Evolutionary conservation across 2,888 invertebrate species (phyloP).

Genomic region (Drepana falcataria): DNA sequence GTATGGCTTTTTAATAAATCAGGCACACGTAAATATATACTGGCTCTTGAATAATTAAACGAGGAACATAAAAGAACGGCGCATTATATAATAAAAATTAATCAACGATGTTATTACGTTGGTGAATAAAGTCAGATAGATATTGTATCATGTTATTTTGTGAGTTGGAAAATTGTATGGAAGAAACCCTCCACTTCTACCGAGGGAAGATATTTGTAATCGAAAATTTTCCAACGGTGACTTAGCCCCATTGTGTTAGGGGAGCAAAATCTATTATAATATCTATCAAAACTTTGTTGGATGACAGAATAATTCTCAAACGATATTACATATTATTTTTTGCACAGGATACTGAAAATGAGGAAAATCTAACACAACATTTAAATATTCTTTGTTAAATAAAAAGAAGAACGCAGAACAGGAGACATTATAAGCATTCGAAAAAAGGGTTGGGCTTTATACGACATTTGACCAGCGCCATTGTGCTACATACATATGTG

Average conservation of each 20-base stretch:
- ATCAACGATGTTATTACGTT: neutral
- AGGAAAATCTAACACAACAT: too few species aligned
- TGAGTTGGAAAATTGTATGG: slow-evolving; percentile 30
- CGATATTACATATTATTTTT: neutral
- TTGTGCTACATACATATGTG: slow-evolving; percentile 17
- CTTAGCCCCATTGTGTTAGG: slow-evolving; percentile 27
- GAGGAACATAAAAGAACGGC: neutral
- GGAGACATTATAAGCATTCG: neutral
- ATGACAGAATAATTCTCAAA: slow-evolving; percentile 15
- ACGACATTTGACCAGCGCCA: slow-evolving; percentile 4
- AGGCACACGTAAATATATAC: too few species aligned
- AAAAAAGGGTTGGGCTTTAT: slow-evolving; percentile 5
- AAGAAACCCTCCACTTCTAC: slow-evolving; percentile 22
- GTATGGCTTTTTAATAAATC: too few species aligned
- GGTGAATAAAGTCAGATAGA: neutral
- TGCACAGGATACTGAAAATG: too few species aligned
- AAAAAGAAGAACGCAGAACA: too few species aligned
- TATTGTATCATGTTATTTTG: neutral
- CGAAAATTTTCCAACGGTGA: slow-evolving; percentile 42
- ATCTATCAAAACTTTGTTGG: slow-evolving; percentile 22
- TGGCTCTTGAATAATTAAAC: too few species aligned
- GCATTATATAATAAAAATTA: neutral
- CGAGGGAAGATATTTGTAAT: slow-evolving; percentile 29
- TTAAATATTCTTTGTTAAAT: too few species aligned
- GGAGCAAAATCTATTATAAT: slow-evolving; percentile 32